Conservation (phyloP, 2,888 invertebrate genomes). For the Smittia sp. region DNA sequence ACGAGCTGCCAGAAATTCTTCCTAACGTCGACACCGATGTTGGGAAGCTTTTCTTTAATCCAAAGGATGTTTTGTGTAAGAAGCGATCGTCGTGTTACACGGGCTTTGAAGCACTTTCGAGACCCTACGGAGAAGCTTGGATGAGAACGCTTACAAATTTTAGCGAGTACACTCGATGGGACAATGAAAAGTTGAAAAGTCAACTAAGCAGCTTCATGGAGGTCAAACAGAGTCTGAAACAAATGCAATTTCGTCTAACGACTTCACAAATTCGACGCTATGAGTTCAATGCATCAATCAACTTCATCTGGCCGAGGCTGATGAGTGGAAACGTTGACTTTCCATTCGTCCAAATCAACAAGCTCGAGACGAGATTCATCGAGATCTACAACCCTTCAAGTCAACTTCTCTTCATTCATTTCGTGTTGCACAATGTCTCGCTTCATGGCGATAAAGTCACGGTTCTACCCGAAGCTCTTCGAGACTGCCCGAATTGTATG, state of each 20-base stretch:
- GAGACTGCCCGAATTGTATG: conserved; percentile 34
- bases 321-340: conserved; percentile 48
- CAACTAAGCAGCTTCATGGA: conserved; percentile 42
- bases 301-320: conserved; percentile 52
- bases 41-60: conserved; percentile 68
- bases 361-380: conserved; percentile 46
- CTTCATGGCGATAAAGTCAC: conserved; percentile 49
- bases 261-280: conserved; percentile 50
- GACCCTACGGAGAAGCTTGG: conserved; percentile 35
- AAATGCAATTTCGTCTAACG: conserved; percentile 50
- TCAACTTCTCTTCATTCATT: conserved; percentile 46
- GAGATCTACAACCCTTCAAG: conserved; percentile 50
- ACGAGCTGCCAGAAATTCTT: conserved; percentile 53
- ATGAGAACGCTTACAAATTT: conserved; percentile 31
- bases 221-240: conserved; percentile 49
- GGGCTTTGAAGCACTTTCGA: conserved; percentile 64
- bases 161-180: conserved; percentile 46
- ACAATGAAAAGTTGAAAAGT: conserved; percentile 47
- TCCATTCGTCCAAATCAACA: conserved; percentile 49
- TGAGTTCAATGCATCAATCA: conserved; percentile 51
- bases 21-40: conserved; percentile 57
- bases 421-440: conserved; percentile 42
- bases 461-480: conserved; percentile 50
- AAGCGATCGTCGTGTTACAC: conserved; percentile 66
- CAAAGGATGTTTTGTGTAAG: conserved; percentile 64